Evolutionary conservation across 1,140 invertebrate species (phyloP).

Genomic region (Monochamus saltuarius): DNA sequence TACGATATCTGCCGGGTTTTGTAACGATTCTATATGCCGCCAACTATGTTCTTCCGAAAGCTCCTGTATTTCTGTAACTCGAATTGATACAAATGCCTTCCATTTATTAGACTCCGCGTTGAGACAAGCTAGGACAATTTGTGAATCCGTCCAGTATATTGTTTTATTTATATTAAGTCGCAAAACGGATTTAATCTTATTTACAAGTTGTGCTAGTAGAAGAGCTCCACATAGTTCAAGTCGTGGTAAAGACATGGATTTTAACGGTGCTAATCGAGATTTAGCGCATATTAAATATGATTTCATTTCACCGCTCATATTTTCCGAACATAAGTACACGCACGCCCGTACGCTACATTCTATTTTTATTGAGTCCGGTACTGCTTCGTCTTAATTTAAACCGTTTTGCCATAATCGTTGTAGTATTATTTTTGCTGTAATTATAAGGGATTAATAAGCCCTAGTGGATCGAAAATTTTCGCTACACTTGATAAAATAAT

Average conservation of each 20-base stretch:
- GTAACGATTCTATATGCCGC: conserved; percentile 26
- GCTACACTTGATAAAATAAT: conserved; percentile 6
- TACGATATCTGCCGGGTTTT: conserved; percentile 43
- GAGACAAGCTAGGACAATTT: conserved; percentile 13
- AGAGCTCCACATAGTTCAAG: conserved; percentile 32
- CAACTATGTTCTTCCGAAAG: conserved; percentile 19
- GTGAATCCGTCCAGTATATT: conserved; percentile 11
- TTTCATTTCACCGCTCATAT: conserved; percentile 7
- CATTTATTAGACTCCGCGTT: conserved; percentile 3
- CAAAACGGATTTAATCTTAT: conserved; percentile 1
- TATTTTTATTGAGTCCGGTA: conserved; percentile 22
- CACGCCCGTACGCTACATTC: conserved; percentile 43
- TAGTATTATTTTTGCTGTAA: conserved; percentile 51
- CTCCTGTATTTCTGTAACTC: conserved; percentile 19
- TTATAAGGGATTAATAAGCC: conserved; percentile 38
- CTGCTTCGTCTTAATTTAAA: conserved; percentile 47
- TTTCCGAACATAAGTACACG: conserved; percentile 37
- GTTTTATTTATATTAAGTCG: not conserved
- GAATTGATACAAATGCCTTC: conserved; percentile 18
- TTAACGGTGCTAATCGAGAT: conserved; percentile 25
- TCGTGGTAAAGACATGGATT: conserved; percentile 27
- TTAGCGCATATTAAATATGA: conserved; percentile 19
- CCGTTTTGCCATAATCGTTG: conserved; percentile 48
- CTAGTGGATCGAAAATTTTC: conserved; percentile 19
- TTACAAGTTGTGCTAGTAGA: conserved; percentile 17